A percentile compares a stretch with the other conserved stretches of the same genome.
phyloP scores from a whole-genome alignment of 2,888 invertebrate genomes.

The Latrodectus elegans region DNA sequence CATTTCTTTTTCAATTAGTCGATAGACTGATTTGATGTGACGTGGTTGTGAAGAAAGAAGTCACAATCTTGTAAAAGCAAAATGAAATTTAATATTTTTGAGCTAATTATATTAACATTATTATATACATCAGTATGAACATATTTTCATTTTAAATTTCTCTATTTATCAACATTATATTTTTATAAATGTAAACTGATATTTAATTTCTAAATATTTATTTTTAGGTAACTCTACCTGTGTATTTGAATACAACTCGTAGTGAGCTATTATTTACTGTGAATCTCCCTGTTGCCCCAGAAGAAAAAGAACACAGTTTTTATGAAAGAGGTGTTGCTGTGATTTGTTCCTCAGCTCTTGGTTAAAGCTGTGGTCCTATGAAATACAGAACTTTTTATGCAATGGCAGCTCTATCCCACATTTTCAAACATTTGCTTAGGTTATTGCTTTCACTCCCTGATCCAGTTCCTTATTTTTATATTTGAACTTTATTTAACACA shows the following conservation, averaged over 20 bases:
- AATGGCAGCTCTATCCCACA: slow-evolving; percentile 40
- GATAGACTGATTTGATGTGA: no score
- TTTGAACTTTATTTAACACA: neutral
- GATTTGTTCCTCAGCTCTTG: slow-evolving; percentile 90
- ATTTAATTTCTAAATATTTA: slow-evolving; percentile 4
- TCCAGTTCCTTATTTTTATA: neutral
- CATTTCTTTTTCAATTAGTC: no score
- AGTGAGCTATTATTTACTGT: slow-evolving; percentile 96
- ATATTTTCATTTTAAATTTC: no score
- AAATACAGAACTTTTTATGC: neutral
- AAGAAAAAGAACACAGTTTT: slow-evolving; percentile 95
- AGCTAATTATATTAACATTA: no score
- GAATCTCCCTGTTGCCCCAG: slow-evolving; percentile 85
- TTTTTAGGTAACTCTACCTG: slow-evolving; percentile 86
- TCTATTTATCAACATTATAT: neutral
- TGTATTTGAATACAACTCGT: slow-evolving; percentile 96
- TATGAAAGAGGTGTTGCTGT: slow-evolving; percentile 98
- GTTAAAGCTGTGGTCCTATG: slow-evolving; percentile 66
- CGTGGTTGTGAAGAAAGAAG: no score
- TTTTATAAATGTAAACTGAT: neutral
- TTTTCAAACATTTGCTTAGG: neutral
- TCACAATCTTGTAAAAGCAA: no score
- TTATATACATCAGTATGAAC: no score
- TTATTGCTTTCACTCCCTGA: neutral
- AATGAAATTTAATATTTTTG: no score